Conservation (phyloP, 2,113 vertebrate species). For the Scortum barcoo region DNA sequence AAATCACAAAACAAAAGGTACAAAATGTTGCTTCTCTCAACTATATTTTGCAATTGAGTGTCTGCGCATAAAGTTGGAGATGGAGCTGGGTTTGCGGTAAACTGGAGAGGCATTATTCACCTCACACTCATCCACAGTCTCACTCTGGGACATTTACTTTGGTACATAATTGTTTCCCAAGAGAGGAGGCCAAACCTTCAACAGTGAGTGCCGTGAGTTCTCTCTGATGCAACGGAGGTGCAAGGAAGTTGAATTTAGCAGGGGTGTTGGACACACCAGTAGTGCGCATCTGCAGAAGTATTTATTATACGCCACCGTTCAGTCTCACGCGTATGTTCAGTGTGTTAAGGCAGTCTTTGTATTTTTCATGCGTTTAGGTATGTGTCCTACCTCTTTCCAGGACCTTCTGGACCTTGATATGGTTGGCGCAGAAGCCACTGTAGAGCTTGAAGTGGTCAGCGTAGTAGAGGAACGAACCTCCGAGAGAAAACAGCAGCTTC, state of each 20-base stretch:
- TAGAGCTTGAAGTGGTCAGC: slow-evolving; percentile 99
- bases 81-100: background rate
- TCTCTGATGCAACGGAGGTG: slow-evolving; percentile 65
- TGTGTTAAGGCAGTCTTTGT: background rate
- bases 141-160: slow-evolving; percentile 48
- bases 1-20: slow-evolving; percentile 1
- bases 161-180: slow-evolving; percentile 49
- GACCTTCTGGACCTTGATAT: slow-evolving; percentile 98
- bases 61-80: background rate
- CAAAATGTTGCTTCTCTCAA: background rate
- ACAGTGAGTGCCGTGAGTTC: slow-evolving; percentile 5
- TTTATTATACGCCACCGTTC: background rate
- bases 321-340: background rate
- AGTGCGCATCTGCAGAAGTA: background rate
- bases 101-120: slow-evolving; percentile 25
- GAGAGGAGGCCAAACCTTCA: slow-evolving; percentile 31
- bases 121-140: slow-evolving; percentile 31
- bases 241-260: slow-evolving; percentile 40
- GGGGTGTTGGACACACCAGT: background rate
- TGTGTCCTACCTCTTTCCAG: slow-evolving; percentile 92
- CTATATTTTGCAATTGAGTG: background rate
- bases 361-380: background rate
- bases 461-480: slow-evolving; percentile 97
- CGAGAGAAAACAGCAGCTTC: slow-evolving; percentile 97
- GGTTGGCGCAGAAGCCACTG: slow-evolving; percentile 98